Base-by-base conservation (phyloP, 2,888 invertebrate species). In the Lathronympha strigana region DNA sequence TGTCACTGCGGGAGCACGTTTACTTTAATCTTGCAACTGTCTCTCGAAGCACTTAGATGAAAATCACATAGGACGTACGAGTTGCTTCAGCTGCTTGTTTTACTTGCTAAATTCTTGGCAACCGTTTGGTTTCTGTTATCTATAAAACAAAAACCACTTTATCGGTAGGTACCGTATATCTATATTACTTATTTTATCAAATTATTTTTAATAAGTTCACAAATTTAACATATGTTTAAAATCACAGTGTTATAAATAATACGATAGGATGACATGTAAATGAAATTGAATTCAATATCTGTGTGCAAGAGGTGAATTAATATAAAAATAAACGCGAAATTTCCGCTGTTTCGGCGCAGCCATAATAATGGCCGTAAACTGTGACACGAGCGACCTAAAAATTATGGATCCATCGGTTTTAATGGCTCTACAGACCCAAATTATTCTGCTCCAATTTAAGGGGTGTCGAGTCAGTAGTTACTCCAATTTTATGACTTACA, bases 71-170 rank as follows among this genome's bases (percentile, higher is more conserved):
- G 54, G 66, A 66, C 47, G 54, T 61, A 61, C 53, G 53, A 58
- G 55, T 28, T 57, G 43, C 43, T 31, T 43, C 43, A 28, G 33
- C 47, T 45, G 47, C 66, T 47, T 53, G 66, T 66, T 66, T 66
- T 61, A 54, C 61, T 61, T 66, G 54, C 60, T 66, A 54, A 61
- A 54, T 49, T 61, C 66, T 66, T 66, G 66, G 60, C 66, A 66
- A 66, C 47, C 47, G 31, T 54, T 31, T 53, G 13, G 60, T 21
- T 47, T 47, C 47, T 45, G 60, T 49, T 61, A 61, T 66, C 60
- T 66, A 25, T 28, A 47, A 47, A 50, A 50, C n/a, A 17, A 8
- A 38, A 4, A 21, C 17, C 36, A 36, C 33, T 21, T 45, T 36
- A 36, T 36, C 36, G n/a, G n/a, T n/a, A n/a, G n/a, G n/a, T n/a